Evolutionary conservation across 2,113 vertebrate species (phyloP), one percentile per base, ranked within the genome.

Genomic region (Hystrix brachyura): DNA sequence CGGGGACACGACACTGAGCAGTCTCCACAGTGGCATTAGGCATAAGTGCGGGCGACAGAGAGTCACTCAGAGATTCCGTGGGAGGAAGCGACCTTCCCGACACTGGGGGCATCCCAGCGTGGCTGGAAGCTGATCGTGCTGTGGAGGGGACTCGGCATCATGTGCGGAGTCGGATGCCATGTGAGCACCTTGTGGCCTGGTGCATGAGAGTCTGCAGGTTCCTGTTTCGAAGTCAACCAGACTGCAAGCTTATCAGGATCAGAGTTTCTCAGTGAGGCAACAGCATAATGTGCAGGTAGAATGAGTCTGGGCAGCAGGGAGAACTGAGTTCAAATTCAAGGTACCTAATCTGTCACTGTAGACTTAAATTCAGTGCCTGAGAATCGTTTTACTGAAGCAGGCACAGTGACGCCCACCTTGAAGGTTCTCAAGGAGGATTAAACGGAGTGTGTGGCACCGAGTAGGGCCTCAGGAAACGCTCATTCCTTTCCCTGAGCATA

Each of bases 231-330:
- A 91, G 95, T 59, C 0, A 71, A 6, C 34, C 51, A 80, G 43
- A 57, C 43, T 7, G 23, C 46, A 32, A 72, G 13, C 38, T 90
- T 85, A 34, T 62, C 18, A 48, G 74, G 64, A 95, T 71, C 27
- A 57, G 32, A 67, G 51, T 95, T 87, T 67, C 62, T 94, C 62
- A 92, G 78, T 90, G 15, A 87, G 17, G 17, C 21, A 72, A 46
- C 32, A n/a, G 32, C 14, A 64, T 17, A 11, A 17, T 69, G 34
- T 34, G n/a, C 71, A 88, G 72, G 59, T 57, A n/a, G 29, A 11
- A 19, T 29, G 76, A 51, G n/a, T 69, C 69, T 21, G 43, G 51
- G 59, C n/a, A 78, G 43, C 76, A 79, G 67, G 67, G 10, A 76
- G 65, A 69, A 11, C 34, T n/a, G 34, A 51, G 14, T 91, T 95